Evolutionary conservation across 2,888 invertebrate genomes (phyloP).

Genomic region (Drosophila mayaguana): DNA sequence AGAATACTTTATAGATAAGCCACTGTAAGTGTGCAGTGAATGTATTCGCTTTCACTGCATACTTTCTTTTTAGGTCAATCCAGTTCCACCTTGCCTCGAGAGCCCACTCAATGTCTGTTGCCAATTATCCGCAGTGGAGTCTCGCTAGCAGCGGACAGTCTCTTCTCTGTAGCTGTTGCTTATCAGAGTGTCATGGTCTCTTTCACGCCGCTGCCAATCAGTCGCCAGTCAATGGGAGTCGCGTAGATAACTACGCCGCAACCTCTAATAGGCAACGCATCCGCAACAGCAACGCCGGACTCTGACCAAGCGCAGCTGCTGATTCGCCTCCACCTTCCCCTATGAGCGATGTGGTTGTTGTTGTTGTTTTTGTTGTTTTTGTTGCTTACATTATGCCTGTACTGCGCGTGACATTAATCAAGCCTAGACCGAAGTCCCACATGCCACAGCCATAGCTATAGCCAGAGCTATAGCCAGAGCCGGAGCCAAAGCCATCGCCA

Average conservation of each 20-base stretch:
- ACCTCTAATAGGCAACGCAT: conserved; percentile 73
- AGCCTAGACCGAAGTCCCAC: conserved; percentile 58
- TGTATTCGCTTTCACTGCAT: not conserved
- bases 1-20: too few species aligned
- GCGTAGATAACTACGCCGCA: conserved; percentile 64
- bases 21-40: too few species aligned
- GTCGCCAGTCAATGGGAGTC: conserved; percentile 37
- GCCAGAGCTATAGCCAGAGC: not conserved
- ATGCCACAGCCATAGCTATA: conserved; percentile 22
- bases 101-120: not conserved
- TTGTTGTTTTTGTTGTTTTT: conserved; percentile 21
- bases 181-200: conserved; percentile 38
- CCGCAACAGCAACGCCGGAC: conserved; percentile 50
- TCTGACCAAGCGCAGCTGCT: conserved; percentile 13
- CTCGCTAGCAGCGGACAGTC: conserved; percentile 10
- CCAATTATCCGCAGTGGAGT: conserved; percentile 24
- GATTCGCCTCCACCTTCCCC: conserved; percentile 1
- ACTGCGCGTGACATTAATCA: conserved; percentile 75
- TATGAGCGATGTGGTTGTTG: conserved; percentile 21
- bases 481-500: conserved; percentile 31
- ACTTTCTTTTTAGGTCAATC: not conserved
- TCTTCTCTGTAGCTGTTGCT: conserved; percentile 19
- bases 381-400: conserved; percentile 39
- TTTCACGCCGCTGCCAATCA: conserved; percentile 52
- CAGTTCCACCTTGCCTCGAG: not conserved